Base-by-base conservation (phyloP, 2,797 vertebrate species). In the Huso huso region DNA sequence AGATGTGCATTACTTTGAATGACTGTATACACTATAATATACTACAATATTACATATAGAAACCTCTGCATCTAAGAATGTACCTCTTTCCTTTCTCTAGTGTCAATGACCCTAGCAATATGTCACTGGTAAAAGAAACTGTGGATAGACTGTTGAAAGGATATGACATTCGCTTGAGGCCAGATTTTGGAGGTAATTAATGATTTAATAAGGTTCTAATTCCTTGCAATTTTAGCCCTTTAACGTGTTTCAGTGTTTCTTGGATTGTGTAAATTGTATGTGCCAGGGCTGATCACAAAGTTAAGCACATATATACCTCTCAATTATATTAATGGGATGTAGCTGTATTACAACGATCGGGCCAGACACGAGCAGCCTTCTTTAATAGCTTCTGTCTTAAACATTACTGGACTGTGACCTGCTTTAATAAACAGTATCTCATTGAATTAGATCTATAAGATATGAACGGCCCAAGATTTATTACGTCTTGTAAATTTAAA, bases 151-250 rank as follows among this genome's bases (percentile, higher is more conserved):
- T 99, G 84, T 91, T 99, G 92, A 97, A 96, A 78, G 96, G 96
- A 88, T 98, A 99, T 89, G 96, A 98, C 88, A 98, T 99, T 91
- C 95, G 96, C 77, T 85, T 99, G 90, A 96, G 96, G 91, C 96
- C 96, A 81, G 96, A 99, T 98, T 98, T 99, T 79, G 96, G 96
- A 98, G 96, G 96, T 99, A 95, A 94, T 88, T 85, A 60, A 73
- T 83, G 75, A 50, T 80, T 77, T 86, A 76, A 70, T 70, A 67
- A 66, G 71, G 77, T 64, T 76, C 62, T 72, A 60, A 63, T 70
- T 59, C 51, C 76, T 68, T 68, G 66, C 66, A 72, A 51, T 72
- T 10, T 77, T 78, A 82, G 77, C 73, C 73, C 61, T 69, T 62
- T 53, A 66, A 65, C 66, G 61, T 68, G 49, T 53, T 13, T 66